phyloP scores from a whole-genome alignment of 1,140 invertebrate species.

The Idris sp. region DNA sequence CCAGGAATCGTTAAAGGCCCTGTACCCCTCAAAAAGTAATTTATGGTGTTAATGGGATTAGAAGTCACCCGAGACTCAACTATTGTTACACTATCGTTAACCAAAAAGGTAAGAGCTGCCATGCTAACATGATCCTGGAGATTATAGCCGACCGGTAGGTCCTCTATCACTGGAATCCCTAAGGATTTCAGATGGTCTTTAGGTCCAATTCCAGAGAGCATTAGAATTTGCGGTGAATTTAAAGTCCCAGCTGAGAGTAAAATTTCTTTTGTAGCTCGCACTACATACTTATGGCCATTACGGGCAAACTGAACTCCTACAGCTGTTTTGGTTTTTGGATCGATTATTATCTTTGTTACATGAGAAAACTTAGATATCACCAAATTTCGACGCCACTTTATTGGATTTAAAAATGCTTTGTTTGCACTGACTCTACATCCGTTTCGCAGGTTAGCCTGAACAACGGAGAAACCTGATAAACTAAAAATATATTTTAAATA shows the following conservation, averaged over 20 bases:
- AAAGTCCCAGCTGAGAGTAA: conserved; percentile 80
- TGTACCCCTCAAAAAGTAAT: conserved; percentile 79
- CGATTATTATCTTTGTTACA: conserved; percentile 83
- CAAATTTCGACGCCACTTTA: conserved; percentile 83
- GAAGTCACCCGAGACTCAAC: conserved; percentile 77
- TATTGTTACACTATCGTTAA: conserved; percentile 81
- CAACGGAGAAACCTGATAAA: conserved; percentile 81
- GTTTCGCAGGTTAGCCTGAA: conserved; percentile 84
- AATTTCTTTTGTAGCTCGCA: conserved; percentile 79
- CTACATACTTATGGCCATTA: conserved; percentile 75
- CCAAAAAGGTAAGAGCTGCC: conserved; percentile 83
- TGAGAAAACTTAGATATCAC: conserved; percentile 83
- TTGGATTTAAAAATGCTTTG: conserved; percentile 83
- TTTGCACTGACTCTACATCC: conserved; percentile 85
- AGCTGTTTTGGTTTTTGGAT: conserved; percentile 80
- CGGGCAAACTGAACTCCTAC: conserved; percentile 84
- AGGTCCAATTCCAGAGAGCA: conserved; percentile 81
- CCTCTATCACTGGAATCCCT: conserved; percentile 79
- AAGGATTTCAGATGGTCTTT: conserved; percentile 76
- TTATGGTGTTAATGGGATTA: conserved; percentile 79
- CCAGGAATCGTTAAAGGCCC: conserved; percentile 86
- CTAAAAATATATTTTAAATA: conserved; percentile 10
- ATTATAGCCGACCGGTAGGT: conserved; percentile 89
- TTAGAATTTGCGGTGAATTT: conserved; percentile 81
- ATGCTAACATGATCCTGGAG: conserved; percentile 88